Base-by-base conservation (phyloP, 2,797 vertebrate genomes). In the Pseudomugil tenellus region DNA sequence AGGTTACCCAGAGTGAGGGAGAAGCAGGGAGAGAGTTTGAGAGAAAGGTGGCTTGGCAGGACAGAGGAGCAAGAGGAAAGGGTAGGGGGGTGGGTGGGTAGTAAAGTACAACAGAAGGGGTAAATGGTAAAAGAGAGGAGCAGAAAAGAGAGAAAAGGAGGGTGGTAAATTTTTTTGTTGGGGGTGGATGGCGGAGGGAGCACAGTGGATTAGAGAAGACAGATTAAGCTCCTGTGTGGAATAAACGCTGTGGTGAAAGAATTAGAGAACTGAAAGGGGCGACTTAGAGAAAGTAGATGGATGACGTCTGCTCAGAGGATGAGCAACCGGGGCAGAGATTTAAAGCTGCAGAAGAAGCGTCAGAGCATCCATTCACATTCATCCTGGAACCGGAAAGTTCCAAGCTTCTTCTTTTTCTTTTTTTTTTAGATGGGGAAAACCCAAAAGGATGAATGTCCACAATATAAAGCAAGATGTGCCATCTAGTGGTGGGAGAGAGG, bases 161-260 rank as follows among this genome's bases (percentile, higher is more conserved):
- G 80, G 84, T 80, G 77, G 70, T 74, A 83, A 73, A 79, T 69
- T 81, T 14, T 14, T 14, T 41, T 4, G 35, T 13, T 52, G 60
- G 77, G 82, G 82, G 29, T 29, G 29, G 29, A 29, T 3, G 32
- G 32, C 3, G 9, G 68, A 34, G 57, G 41, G 61, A 41, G 73
- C 85, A 75, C 75, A 70, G 87, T 93, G 92, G 92, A 94, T 94
- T 94, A 94, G 91, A 88, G 84, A 68, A 87, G 83, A 85, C 87
- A 92, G 93, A 93, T 94, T 94, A 93, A 91, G 91, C 84, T 83
- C 76, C 88, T 89, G 84, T 91, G 84, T 83, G 87, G 86, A 92
- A 92, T 91, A 92, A 87, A 91, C 76, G 82, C 86, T 64, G 70
- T 63, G 81, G 51, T 87, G 72, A 91, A 91, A 87, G 88, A 88